Conservation (phyloP, 2,797 vertebrate genomes). For the Muscicapa striata region DNA sequence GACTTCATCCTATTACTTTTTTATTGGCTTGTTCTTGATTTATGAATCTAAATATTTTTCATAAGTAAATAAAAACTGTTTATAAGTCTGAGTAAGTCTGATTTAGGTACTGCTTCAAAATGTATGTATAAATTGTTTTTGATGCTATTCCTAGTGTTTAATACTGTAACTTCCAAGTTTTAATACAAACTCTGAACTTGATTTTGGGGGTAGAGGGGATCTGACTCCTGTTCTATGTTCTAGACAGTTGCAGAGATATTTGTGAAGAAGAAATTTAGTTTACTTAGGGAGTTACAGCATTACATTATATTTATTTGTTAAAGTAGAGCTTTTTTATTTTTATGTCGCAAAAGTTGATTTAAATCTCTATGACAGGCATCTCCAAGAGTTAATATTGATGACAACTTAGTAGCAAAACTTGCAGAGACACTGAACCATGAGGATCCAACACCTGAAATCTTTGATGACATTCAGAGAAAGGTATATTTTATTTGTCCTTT, state of each 20-base stretch:
- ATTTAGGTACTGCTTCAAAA: background rate
- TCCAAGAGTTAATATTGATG: constrained; percentile 94
- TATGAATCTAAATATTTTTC: background rate
- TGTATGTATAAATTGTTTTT: background rate
- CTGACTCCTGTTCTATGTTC: background rate
- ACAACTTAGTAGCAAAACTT: constrained; percentile 84
- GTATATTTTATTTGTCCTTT: constrained; percentile 67
- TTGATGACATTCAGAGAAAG: constrained; percentile 97
- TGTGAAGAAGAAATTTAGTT: background rate
- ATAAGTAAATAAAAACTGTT: background rate
- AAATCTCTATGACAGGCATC: constrained; percentile 83
- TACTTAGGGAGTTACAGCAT: background rate
- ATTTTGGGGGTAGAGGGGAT: background rate
- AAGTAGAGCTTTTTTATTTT: background rate
- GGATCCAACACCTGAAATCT: constrained; percentile 96
- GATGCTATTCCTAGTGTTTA: background rate
- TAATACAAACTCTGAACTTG: background rate
- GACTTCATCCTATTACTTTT: background rate
- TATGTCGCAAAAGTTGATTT: constrained; percentile 40
- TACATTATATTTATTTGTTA: background rate
- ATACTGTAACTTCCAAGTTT: background rate
- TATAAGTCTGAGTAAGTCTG: background rate
- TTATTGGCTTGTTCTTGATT: background rate
- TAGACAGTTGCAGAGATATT: background rate
- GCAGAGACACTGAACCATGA: constrained; percentile 92